These are phyloP conservation scores for Cephus cinctus DNA, from an alignment of 1,140 invertebrate species.

Conservation along the genomic window DNA sequence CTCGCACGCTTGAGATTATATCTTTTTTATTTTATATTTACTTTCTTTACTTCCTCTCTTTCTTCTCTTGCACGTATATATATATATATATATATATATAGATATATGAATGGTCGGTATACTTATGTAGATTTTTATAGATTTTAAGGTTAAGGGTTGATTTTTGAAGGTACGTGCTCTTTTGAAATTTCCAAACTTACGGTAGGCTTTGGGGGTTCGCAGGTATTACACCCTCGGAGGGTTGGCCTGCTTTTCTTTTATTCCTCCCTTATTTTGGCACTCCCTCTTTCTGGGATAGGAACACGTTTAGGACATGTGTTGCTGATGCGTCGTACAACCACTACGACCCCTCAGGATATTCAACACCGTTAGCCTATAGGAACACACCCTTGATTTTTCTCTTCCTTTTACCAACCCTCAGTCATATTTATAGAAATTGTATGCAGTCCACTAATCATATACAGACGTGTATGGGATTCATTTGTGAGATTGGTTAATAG, in stretches of 20 bases:
- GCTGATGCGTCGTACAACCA: constrained; percentile 11
- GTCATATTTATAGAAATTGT: no score
- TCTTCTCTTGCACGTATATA: not conserved
- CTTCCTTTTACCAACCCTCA: not conserved
- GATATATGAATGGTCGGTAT: no score
- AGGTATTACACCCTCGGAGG: no score
- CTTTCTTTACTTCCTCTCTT: not conserved
- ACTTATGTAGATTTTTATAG: no score
- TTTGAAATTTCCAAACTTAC: no score
- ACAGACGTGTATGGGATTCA: not conserved
- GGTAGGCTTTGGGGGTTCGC: no score
- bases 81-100: no score
- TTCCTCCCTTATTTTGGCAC: no score
- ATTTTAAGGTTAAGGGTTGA: no score
- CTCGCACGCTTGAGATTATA: not conserved
- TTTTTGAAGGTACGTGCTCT: no score
- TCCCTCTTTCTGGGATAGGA: constrained; percentile 9
- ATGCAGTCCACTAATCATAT: no score
- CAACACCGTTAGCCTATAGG: no score
- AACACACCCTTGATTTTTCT: not conserved
- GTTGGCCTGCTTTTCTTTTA: constrained; percentile 16
- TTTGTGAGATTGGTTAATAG: not conserved
- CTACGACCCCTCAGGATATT: not conserved
- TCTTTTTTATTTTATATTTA: not conserved
- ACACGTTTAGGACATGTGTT: constrained; percentile 42